Base-by-base conservation (phyloP, 2,888 invertebrate species). In the Allolobophora icterica region DNA sequence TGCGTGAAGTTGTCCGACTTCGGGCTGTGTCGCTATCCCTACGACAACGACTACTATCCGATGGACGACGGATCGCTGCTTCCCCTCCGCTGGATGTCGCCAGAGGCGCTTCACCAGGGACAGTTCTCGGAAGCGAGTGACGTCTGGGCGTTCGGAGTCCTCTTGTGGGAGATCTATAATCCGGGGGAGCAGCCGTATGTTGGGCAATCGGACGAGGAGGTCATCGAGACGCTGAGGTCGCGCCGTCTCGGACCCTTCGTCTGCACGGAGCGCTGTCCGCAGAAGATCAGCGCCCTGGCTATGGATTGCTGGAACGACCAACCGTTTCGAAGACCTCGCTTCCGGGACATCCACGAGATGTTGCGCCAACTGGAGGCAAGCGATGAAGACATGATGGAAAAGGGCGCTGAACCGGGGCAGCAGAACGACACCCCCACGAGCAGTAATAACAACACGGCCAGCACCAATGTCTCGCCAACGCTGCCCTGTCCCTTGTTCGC, bases 41-140 rank as follows among this genome's bases (percentile, higher is more conserved):
- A 98, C 95, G 98, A 98, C 0, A 97, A 97, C 94, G 98, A 98
- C 95, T 98, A 98, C 95, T 98, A 98, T 95, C 96, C 98, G 96
- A 98, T 99, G 71, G 98, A 99, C 96, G 98, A 98, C 89, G 98
- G 99, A 95, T 98, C 98, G 91, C 96, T 98, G 91, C 96, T 99
- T 90, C 99, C 99, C 11, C 97, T 98, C 0, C 96, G 99, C 93
- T 99, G 99, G 99, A 99, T 99, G 99, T 98, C 99, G n/a, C 98
- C 99, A 0, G 99, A 99, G 95, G 98, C 99, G 0, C 98, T 99
- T 94, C 96, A 99, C 87, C 99, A 99, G 95, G 99, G 99, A 24
- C 98, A 99, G 96, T 99, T 99, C 95, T 98, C 98, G 4, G 98
- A 98, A 0, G 99, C 99, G 95, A 98, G 98, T 93, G 99, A 99